Evolutionary conservation across 2,888 invertebrate species (phyloP), one percentile per base, ranked within the genome.

Genomic region (Drosophila anceps): DNA sequence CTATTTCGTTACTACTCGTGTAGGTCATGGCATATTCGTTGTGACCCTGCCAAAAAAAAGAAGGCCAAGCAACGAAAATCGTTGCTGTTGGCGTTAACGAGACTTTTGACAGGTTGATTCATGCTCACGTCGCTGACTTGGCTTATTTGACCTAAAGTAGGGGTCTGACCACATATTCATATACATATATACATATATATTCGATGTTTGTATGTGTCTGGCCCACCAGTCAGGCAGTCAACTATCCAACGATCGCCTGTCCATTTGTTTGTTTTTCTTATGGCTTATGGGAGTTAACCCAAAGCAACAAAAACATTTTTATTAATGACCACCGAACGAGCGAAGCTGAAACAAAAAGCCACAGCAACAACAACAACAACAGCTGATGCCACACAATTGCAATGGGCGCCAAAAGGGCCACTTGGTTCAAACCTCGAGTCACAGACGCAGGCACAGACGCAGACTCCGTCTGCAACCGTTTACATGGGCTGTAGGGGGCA

Each of bases 31-130:
- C 33, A 24, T 48, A 51, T 81, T 88, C 84, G 91, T 84, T 90
- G 80, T 88, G 84, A 86, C 86, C 90, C 82, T 77, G 70, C 57
- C 73, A 51, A 24, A 53, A 41, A 46, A 57, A 53, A 61, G 58
- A 73, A 73, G 67, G 74, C 54, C 70, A 63, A 78, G 48, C 61
- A 58, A 87, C 81, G 82, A 90, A 90, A 88, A 90, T 88, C 65
- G 73, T 61, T 85, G 92, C 92, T 92, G 91, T 91, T 91, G 91
- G 91, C 91, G 91, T 90, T 91, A 91, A 91, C 91, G 91, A 91
- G 91, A 84, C 91, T 92, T 91, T 91, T 92, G 92, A 91, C 91
- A 91, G 91, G 89, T 91, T 91, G 91, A 91, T 91, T 91, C 92
- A 92, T 91, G 90, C 91, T 84, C 87, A 88, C 91, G 84, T 89